phyloP scores from a whole-genome alignment of 2,797 vertebrate species.

The Pteropus rufus region DNA sequence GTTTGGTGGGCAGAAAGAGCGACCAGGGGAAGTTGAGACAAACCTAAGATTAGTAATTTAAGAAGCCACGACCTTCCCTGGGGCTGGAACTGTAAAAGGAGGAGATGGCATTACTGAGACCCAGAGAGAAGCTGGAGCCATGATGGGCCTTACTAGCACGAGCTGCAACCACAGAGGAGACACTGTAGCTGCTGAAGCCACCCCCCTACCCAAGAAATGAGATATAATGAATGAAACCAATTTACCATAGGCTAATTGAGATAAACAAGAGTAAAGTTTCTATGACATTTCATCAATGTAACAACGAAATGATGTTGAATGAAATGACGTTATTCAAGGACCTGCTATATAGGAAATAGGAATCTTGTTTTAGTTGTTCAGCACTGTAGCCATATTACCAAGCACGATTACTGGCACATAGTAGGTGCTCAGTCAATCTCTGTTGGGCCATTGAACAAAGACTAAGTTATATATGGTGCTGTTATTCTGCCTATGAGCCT shows the following conservation, averaged over 20 bases:
- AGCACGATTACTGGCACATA: background rate
- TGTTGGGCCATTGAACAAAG: background rate
- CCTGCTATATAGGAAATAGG: background rate
- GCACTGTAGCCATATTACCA: background rate
- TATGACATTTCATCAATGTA: background rate
- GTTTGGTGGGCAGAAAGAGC: background rate
- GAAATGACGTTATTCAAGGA: background rate
- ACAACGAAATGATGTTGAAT: background rate
- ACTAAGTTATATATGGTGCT: background rate
- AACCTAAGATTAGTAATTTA: background rate
- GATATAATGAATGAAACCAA: background rate
- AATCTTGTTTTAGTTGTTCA: background rate
- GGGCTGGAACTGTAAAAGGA: background rate
- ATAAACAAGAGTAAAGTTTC: background rate
- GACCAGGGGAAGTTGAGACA: background rate
- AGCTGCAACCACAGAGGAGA: background rate
- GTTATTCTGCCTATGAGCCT: background rate
- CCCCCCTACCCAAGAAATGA: background rate
- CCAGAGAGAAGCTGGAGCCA: background rate
- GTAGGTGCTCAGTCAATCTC: background rate
- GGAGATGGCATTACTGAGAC: background rate
- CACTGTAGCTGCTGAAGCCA: background rate
- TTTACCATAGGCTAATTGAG: background rate
- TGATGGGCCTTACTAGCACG: background rate
- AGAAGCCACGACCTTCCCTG: background rate